Evolutionary conservation across 1,140 invertebrate species (phyloP).

Genomic region (Neoseiulus cucumeris): DNA sequence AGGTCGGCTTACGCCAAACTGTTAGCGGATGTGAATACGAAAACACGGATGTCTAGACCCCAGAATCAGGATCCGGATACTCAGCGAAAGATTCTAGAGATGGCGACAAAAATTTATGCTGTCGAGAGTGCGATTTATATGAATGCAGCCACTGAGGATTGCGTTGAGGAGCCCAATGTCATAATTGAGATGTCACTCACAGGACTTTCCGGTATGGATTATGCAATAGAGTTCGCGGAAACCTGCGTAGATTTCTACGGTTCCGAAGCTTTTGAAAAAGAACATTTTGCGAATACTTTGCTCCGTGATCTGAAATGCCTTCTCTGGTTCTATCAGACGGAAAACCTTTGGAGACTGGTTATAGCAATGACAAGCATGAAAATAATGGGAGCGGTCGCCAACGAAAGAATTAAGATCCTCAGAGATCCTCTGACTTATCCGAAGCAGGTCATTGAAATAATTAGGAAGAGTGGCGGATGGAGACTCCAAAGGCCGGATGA

Average conservation of each 20-base stretch:
- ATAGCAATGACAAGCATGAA: no score
- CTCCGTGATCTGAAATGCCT: not conserved
- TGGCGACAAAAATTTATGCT: conserved; percentile 9
- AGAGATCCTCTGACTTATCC: no score
- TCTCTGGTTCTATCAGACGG: no score
- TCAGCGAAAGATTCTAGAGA: not conserved
- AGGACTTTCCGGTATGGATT: not conserved
- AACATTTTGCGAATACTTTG: not conserved
- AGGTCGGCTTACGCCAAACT: not conserved
- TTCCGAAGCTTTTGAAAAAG: not conserved
- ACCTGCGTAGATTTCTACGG: not conserved
- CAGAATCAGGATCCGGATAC: not conserved
- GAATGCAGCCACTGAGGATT: not conserved
- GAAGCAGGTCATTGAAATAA: no score
- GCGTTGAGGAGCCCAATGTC: conserved; percentile 14
- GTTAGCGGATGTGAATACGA: not conserved
- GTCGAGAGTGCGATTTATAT: not conserved
- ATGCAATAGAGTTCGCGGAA: not conserved
- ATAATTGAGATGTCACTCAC: not conserved
- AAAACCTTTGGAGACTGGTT: no score
- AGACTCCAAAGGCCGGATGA: not conserved
- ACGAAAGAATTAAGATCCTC: no score
- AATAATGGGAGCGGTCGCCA: no score
- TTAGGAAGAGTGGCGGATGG: not conserved
- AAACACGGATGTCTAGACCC: not conserved